phyloP scores from a whole-genome alignment of 2,113 vertebrate genomes.

The Corvus moneduloides region DNA sequence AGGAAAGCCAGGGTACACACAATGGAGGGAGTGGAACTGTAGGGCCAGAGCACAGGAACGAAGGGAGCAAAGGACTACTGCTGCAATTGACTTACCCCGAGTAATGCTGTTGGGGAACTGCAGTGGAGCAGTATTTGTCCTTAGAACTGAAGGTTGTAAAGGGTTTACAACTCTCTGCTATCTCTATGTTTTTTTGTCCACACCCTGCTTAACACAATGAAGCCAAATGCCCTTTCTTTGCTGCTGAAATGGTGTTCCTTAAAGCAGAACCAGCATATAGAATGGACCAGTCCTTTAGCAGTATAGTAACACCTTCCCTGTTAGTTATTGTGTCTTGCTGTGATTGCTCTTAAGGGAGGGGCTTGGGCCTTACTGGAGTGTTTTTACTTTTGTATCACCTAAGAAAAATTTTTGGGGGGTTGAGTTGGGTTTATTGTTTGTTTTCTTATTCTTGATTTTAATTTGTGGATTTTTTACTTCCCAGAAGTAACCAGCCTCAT shows the following conservation, averaged over 20 bases:
- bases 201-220: fast-evolving
- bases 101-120: neutral
- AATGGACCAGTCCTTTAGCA: neutral
- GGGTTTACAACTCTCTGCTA: neutral
- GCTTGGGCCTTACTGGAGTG: neutral
- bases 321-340: neutral
- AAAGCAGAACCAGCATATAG: neutral
- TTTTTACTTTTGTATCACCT: neutral
- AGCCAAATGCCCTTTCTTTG: neutral
- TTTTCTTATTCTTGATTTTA: neutral
- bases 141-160: neutral
- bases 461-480: neutral
- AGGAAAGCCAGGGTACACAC: neutral
- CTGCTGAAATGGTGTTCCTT: neutral
- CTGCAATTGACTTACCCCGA: neutral
- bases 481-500: neutral
- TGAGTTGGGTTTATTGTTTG: neutral
- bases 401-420: neutral
- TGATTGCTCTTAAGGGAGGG: neutral
- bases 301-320: neutral
- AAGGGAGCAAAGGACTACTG: neutral
- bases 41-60: neutral
- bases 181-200: neutral
- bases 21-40: neutral
- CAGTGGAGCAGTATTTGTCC: neutral